Conservation (phyloP, 2,888 invertebrate species). For the Cryptocheilus praepositus region DNA sequence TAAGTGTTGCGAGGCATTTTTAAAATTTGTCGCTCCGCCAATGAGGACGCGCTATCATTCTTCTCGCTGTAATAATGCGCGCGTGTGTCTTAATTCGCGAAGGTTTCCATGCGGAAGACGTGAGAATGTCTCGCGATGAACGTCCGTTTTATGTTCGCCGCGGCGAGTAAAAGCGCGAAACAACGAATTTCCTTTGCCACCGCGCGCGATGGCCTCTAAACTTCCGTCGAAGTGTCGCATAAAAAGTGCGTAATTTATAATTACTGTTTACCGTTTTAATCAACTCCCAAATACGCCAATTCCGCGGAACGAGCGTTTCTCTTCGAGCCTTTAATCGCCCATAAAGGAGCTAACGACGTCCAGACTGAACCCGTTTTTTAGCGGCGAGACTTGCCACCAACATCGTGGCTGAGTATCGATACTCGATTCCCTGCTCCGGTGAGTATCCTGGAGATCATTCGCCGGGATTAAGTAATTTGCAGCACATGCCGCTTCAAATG, state of each 20-base stretch:
- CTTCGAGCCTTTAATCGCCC: slow-evolving; percentile 40
- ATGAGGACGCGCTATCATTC: no score
- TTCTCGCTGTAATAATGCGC: no score
- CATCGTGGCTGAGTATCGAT: slow-evolving; percentile 38
- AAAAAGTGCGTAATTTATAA: slow-evolving; percentile 45
- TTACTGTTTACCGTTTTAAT: slow-evolving; percentile 45
- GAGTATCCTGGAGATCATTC: slow-evolving; percentile 47
- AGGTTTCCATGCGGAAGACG: no score
- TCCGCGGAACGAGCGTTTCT: slow-evolving; percentile 21
- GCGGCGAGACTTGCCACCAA: slow-evolving; percentile 45
- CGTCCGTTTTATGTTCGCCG: no score
- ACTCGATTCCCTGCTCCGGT: slow-evolving; percentile 15
- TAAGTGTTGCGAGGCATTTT: no score
- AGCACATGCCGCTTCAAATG: slow-evolving; percentile 47
- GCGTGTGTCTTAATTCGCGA: no score
- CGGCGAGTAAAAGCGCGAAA: no score
- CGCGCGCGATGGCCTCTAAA: no score
- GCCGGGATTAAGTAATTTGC: slow-evolving; percentile 53
- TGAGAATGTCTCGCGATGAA: no score
- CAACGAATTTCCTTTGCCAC: no score
- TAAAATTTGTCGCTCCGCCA: no score
- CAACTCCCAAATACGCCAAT: slow-evolving; percentile 44
- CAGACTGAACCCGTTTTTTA: slow-evolving; percentile 46
- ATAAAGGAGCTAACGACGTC: slow-evolving; percentile 47
- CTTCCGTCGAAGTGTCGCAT: slow-evolving; percentile 16